These are phyloP conservation scores for Lathronympha strigana DNA, from an alignment of 2,888 invertebrate genomes.

Conservation along the genomic window DNA sequence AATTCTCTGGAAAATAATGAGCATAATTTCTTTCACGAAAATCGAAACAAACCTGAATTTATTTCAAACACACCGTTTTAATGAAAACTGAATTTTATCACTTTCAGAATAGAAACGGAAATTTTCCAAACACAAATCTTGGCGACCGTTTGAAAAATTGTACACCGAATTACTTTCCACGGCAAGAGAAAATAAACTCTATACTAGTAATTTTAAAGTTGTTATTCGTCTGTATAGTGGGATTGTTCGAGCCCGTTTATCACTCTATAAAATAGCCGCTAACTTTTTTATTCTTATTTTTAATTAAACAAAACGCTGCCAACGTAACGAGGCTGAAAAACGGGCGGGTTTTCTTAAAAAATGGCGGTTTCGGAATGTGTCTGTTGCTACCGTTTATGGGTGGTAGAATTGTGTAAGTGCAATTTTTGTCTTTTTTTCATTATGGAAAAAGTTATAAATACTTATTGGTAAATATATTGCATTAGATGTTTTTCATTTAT, in stretches of 20 bases:
- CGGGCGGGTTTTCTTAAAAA: slow-evolving; percentile 44
- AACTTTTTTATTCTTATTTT: slow-evolving; percentile 81
- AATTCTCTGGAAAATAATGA: neutral
- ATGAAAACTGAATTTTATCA: slow-evolving; percentile 75
- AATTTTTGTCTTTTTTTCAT: neutral
- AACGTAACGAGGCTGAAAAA: slow-evolving; percentile 65
- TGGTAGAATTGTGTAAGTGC: neutral
- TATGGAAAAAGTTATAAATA: neutral
- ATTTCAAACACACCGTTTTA: slow-evolving; percentile 53
- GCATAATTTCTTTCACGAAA: slow-evolving; percentile 14
- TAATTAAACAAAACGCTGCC: slow-evolving; percentile 76
- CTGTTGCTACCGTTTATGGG: neutral
- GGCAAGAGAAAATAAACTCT: slow-evolving; percentile 7
- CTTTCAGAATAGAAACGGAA: slow-evolving; percentile 77
- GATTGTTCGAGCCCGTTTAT: slow-evolving; percentile 61
- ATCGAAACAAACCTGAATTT: slow-evolving; percentile 11
- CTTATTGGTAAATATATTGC: neutral
- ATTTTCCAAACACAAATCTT: slow-evolving; percentile 69
- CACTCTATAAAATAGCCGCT: slow-evolving; percentile 76
- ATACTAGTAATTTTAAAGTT: neutral
- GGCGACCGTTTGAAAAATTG: slow-evolving; percentile 58
- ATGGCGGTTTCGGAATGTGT: slow-evolving; percentile 7
- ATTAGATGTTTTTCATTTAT: neutral
- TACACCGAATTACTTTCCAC: slow-evolving; percentile 37
- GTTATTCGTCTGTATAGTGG: neutral